phyloP scores from a whole-genome alignment of 2,797 vertebrate genomes.

The Pogoniulus pusillus region DNA sequence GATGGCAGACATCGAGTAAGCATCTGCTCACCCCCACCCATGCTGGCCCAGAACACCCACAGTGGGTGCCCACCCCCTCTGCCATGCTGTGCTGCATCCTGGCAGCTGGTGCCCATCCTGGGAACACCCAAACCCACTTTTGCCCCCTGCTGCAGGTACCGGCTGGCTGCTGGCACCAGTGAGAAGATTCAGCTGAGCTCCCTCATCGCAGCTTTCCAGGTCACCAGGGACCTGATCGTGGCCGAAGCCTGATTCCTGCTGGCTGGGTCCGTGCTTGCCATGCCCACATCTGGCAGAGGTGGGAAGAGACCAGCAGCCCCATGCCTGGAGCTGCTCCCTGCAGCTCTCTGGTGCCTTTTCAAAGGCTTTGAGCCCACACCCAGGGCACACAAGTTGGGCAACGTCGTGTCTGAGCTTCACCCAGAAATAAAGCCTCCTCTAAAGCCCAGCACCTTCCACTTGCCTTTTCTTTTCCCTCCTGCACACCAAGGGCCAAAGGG shows the following conservation, averaged over 20 bases:
- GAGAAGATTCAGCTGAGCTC: conserved; percentile 98
- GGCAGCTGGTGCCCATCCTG: accelerated
- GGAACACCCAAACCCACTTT: background rate
- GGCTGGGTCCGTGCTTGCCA: background rate
- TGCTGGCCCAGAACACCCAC: background rate
- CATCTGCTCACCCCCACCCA: background rate
- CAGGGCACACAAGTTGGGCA: accelerated
- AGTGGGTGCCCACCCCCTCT: background rate
- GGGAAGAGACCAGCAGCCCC: accelerated
- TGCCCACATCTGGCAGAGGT: background rate
- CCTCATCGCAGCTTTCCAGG: conserved; percentile 94
- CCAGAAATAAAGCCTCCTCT: conserved; percentile 6
- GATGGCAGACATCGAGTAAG: conserved; percentile 95
- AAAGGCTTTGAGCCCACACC: background rate
- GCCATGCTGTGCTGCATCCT: accelerated
- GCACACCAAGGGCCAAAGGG: background rate
- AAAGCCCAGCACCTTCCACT: background rate
- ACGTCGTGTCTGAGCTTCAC: accelerated
- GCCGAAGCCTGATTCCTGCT: conserved; percentile 79
- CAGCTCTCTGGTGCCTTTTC: background rate
- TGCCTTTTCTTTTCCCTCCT: background rate
- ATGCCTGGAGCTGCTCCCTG: background rate
- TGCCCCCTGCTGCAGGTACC: conserved; percentile 77
- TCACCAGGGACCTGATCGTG: conserved; percentile 90
- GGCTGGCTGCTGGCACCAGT: conserved; percentile 89